A percentile compares a stretch with the other conserved stretches of the same genome.
Conservation (phyloP, 2,113 vertebrate species). For the Circaetus cinerascens region DNA sequence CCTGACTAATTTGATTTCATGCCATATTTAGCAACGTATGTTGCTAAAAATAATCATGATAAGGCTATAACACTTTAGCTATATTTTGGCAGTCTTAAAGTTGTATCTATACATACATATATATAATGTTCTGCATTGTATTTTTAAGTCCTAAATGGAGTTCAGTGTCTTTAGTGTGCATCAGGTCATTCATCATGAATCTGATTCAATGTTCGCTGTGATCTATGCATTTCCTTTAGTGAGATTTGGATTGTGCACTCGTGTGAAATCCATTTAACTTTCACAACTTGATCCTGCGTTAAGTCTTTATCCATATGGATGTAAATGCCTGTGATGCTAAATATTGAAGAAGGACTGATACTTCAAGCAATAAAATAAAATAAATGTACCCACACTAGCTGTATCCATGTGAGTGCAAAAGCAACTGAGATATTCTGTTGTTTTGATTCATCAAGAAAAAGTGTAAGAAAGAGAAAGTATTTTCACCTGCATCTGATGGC, state of each 20-base stretch:
- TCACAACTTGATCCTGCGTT: not conserved
- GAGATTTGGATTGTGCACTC: not conserved
- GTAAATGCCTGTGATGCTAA: not conserved
- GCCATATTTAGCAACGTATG: conserved; percentile 5
- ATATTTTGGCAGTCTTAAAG: not conserved
- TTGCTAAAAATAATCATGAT: conserved; percentile 7
- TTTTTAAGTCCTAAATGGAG: not conserved
- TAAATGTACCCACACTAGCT: not conserved
- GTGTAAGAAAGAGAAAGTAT: not conserved
- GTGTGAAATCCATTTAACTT: not conserved
- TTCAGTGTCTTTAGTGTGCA: not conserved
- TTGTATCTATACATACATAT: not conserved
- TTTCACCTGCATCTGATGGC: not conserved
- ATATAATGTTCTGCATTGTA: not conserved
- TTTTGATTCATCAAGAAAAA: not conserved
- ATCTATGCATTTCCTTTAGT: not conserved
- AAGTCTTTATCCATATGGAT: not conserved
- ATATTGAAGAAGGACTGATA: not conserved
- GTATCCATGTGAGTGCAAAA: not conserved
- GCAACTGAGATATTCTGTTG: not conserved
- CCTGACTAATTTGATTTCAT: conserved; percentile 37
- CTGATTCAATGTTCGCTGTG: not conserved
- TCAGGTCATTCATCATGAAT: not conserved
- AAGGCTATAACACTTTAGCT: not conserved
- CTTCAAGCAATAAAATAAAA: not conserved